Evolutionary conservation across 2,888 invertebrate species (phyloP).

Genomic region (Chouioia cunea): DNA sequence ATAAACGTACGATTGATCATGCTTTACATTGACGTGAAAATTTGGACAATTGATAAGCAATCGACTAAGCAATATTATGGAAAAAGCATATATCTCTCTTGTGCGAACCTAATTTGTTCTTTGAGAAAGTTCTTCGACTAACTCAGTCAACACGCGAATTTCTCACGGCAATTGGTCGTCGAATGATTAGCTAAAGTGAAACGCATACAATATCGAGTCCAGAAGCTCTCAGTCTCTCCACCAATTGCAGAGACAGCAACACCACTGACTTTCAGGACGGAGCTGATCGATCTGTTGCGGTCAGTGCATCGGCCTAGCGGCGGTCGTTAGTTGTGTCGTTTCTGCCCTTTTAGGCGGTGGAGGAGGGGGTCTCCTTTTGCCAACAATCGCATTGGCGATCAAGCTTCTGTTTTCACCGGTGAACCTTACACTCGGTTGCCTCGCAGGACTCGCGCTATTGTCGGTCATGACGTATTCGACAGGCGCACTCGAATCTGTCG

Average conservation of each 20-base stretch:
- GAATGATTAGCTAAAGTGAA: too few species aligned
- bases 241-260: slow-evolving; percentile 63
- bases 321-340: slow-evolving; percentile 82
- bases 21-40: too few species aligned
- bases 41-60: too few species aligned
- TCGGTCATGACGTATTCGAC: slow-evolving; percentile 64
- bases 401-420: slow-evolving; percentile 65
- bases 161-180: slow-evolving; percentile 7
- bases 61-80: slow-evolving; percentile 5
- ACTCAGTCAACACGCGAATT: neutral
- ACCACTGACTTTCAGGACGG: slow-evolving; percentile 61
- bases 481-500: slow-evolving; percentile 67
- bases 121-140: slow-evolving; percentile 8
- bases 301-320: slow-evolving; percentile 67
- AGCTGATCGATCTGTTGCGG: slow-evolving; percentile 65
- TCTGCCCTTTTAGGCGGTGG: slow-evolving; percentile 92
- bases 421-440: slow-evolving; percentile 59
- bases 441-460: slow-evolving; percentile 57
- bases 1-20: slow-evolving; percentile 1
- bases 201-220: too few species aligned
- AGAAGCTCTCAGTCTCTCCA: slow-evolving; percentile 59
- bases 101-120: slow-evolving; percentile 9
- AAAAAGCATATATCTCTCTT: slow-evolving; percentile 1
- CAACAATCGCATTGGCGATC: slow-evolving; percentile 63
- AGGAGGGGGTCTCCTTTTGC: slow-evolving; percentile 85